A percentile compares a stretch with the other conserved stretches of the same genome.
phyloP scores from a whole-genome alignment of 2,888 invertebrate genomes.

The Cephalotes varians region DNA sequence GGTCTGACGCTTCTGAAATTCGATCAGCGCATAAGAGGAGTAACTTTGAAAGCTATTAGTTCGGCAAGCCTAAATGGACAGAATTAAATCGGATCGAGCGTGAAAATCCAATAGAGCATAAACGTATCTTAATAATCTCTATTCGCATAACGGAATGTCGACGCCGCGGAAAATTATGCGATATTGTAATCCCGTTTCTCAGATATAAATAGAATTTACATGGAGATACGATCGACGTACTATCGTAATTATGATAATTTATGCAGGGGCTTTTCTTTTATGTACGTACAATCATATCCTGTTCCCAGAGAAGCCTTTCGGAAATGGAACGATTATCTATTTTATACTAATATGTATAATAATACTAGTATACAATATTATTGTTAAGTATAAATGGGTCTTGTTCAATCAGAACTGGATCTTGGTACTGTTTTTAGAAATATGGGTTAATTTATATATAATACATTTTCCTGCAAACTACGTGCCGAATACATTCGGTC shows the following conservation, averaged over 20 bases:
- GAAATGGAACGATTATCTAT: neutral
- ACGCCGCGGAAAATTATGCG: conserved; percentile 39
- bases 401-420: too few relatives aligned
- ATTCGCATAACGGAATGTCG: conserved; percentile 24
- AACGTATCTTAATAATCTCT: conserved; percentile 51
- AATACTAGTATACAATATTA: too few relatives aligned
- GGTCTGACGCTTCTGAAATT: conserved; percentile 66
- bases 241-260: conserved; percentile 37
- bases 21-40: conserved; percentile 60
- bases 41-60: conserved; percentile 62
- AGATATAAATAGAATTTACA: conserved; percentile 32
- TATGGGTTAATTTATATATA: too few relatives aligned
- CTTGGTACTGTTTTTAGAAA: too few relatives aligned
- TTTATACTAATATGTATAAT: neutral
- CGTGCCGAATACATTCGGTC: too few relatives aligned
- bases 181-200: conserved; percentile 31
- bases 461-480: too few relatives aligned
- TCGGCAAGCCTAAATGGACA: conserved; percentile 54
- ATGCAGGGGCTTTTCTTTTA: conserved; percentile 12
- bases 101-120: conserved; percentile 51
- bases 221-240: conserved; percentile 18
- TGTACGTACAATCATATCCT: neutral
- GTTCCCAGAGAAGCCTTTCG: neutral
- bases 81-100: conserved; percentile 51
- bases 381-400: too few relatives aligned